phyloP scores from a whole-genome alignment of 2,888 invertebrate genomes.

The Tipula vernalis region DNA sequence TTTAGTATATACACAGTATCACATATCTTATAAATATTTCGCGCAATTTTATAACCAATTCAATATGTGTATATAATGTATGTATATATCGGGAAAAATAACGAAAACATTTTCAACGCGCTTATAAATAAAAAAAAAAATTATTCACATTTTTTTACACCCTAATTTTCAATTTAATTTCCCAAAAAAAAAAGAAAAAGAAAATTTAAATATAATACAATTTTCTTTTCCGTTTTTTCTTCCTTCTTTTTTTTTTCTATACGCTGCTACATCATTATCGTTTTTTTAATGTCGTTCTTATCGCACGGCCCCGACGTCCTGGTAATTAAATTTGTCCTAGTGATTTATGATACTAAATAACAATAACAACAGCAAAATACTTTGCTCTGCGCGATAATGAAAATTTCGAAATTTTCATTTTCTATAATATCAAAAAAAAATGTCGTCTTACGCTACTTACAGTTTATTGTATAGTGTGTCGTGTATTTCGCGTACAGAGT shows the following conservation, averaged over 20 bases:
- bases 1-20: not conserved
- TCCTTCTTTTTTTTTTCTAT: not conserved
- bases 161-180: slow-evolving; percentile 4
- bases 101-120: not conserved
- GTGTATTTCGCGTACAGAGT: not conserved
- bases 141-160: not conserved
- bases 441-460: not conserved
- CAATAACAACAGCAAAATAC: not conserved
- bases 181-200: not conserved
- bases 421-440: not conserved
- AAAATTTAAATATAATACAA: not conserved
- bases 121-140: not conserved
- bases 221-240: not conserved
- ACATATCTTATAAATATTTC: not conserved
- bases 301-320: slow-evolving; percentile 16
- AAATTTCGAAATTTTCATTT: not conserved
- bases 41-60: not conserved
- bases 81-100: not conserved
- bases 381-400: not conserved
- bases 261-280: slow-evolving; percentile 4
- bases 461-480: not conserved
- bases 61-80: not conserved
- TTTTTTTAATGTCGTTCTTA: slow-evolving; percentile 11
- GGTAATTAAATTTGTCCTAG: slow-evolving; percentile 24
- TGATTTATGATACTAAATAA: slow-evolving; percentile 21